Base-by-base conservation (phyloP, 1,140 invertebrate genomes). In the Zaprionus lachaisei region DNA sequence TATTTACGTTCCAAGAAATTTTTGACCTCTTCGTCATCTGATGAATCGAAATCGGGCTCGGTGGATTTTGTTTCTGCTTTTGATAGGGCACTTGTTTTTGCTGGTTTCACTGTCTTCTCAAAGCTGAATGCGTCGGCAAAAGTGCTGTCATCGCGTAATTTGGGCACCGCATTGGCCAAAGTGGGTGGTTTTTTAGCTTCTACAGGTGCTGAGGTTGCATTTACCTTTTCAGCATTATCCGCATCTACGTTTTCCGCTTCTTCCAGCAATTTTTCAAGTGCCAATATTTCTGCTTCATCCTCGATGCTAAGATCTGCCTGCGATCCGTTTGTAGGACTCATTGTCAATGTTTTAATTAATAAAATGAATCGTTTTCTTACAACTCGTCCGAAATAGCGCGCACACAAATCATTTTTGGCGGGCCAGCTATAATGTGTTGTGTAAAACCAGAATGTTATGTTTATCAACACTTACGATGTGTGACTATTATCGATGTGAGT, bases 11-110 rank as follows among this genome's bases (percentile, higher is more conserved):
- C 94, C 24, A 96, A 94, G 87, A 95, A 96, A 92, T 96, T 95
- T 83, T 95, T 94, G 73, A 95, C 95, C 63, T 96, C 96, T 93
- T 98, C 97, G 72, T 97, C 96, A 84, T 97, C 96, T 2, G 96
- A 97, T 24, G 96, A 96, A 92, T 97, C 96, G 6, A 93, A 65
- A 24, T 92, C 91, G 24, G 74, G 77, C 28, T 91, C 79, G 62
- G 58, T 7, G 68, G 14, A 7, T 70, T 61, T 61, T 2, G 22
- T 4, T n/a, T 22, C 55, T 22, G 11, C 0, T 5, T 76, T 72
- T 5, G 14, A 15, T 4, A 6, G n/a, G 31, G 44, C 41, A 2
- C 56, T 64, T 22, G 60, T 41, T 11, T 72, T 58, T 0, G 47
- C 15, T 1, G 71, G 49, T 24, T 81, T 81, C 2, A 81, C 76